Conservation (phyloP, 1,140 invertebrate genomes). For the Zelostemma sp. region DNA sequence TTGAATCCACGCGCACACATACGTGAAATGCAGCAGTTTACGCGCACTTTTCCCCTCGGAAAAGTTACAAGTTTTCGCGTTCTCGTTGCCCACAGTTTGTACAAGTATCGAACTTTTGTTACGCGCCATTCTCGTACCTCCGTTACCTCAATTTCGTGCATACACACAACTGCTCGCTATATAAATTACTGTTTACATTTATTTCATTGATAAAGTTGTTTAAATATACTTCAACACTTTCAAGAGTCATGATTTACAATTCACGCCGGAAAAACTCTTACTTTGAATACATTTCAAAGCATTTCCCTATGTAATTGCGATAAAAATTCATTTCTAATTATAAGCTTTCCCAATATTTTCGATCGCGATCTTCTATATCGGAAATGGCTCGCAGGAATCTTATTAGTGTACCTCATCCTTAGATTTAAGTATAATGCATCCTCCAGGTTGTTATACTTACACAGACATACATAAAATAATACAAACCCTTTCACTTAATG, state of each 20-base stretch:
- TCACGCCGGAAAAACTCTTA: no score
- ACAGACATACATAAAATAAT: constrained; percentile 16
- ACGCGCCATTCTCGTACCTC: constrained; percentile 23
- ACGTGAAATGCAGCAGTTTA: constrained; percentile 32
- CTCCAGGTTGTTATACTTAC: constrained; percentile 6
- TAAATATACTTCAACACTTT: no score
- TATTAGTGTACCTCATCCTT: no score
- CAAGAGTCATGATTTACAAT: no score
- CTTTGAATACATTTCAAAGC: no score
- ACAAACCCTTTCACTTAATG: constrained; percentile 27
- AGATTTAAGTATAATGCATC: not conserved
- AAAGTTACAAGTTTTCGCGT: constrained; percentile 42
- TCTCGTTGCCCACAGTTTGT: constrained; percentile 52
- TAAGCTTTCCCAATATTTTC: no score
- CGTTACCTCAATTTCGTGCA: constrained; percentile 9
- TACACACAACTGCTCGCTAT: not conserved
- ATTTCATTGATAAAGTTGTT: not conserved
- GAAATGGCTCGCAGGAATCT: no score
- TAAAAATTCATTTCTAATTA: no score
- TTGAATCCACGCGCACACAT: constrained; percentile 4
- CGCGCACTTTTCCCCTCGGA: constrained; percentile 35
- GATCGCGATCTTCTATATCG: no score
- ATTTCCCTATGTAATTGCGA: no score
- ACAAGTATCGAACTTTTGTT: constrained; percentile 59
- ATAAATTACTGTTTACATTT: no score